These are phyloP conservation scores for Clivina fossor DNA, from an alignment of 2,888 invertebrate species.

Conservation along the genomic window DNA sequence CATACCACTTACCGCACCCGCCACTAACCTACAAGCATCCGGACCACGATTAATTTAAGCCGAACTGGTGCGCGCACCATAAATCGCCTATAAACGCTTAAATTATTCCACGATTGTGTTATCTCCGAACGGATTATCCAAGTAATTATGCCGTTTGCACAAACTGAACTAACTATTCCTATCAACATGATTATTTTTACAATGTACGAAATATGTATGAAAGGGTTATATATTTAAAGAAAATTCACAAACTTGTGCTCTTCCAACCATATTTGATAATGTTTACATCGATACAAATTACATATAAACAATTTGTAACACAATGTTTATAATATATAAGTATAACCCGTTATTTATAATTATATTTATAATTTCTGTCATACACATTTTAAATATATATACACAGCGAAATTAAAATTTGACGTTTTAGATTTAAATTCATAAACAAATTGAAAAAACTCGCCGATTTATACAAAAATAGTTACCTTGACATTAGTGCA, in stretches of 20 bases:
- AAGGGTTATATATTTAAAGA: no score
- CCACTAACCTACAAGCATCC: constrained; percentile 8
- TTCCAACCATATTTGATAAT: no score
- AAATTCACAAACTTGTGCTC: background rate
- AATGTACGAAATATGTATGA: no score
- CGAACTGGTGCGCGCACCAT: constrained; percentile 38
- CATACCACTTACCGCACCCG: constrained; percentile 39
- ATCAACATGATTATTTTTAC: background rate
- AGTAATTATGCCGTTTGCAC: constrained; percentile 20
- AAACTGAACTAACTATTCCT: constrained; percentile 15
- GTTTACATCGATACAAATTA: background rate
- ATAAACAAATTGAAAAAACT: no score
- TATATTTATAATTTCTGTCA: no score
- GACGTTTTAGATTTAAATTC: no score
- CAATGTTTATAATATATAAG: no score
- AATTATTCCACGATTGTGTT: constrained; percentile 46
- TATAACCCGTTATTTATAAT: constrained; percentile 34
- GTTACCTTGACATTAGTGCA: no score
- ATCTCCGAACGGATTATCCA: constrained; percentile 25
- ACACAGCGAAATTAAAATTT: no score
- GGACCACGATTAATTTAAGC: constrained; percentile 45
- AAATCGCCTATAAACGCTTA: constrained; percentile 36
- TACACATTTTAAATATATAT: no score
- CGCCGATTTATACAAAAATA: no score
- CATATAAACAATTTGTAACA: no score